phyloP scores from a whole-genome alignment of 2,113 vertebrate genomes.

The Procapra przewalskii region DNA sequence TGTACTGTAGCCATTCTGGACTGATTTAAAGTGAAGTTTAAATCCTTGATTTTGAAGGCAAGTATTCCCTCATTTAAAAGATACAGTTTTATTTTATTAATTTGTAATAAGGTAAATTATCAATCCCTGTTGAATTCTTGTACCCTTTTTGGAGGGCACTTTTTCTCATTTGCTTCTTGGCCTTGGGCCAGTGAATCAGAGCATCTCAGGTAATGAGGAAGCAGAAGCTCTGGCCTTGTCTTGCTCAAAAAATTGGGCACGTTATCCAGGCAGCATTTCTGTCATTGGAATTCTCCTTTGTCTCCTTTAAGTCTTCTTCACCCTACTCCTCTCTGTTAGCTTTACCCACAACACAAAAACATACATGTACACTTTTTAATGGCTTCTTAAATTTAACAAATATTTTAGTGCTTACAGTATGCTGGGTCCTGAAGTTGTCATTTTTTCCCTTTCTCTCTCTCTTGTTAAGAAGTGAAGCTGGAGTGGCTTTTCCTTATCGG shows the following conservation, averaged over 20 bases:
- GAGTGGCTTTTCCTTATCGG: conserved; percentile 11
- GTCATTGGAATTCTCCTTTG: neutral
- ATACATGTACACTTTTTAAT: neutral
- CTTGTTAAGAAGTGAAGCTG: neutral
- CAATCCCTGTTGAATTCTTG: neutral
- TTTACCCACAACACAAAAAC: neutral
- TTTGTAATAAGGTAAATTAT: neutral
- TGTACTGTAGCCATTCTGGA: neutral
- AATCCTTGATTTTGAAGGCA: neutral
- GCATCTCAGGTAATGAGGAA: neutral
- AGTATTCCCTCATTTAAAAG: neutral
- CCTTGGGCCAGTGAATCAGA: neutral
- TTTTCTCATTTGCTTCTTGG: neutral
- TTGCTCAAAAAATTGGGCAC: neutral
- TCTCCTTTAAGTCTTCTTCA: neutral
- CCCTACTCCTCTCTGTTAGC: neutral
- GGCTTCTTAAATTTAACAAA: neutral
- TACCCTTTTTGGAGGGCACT: neutral
- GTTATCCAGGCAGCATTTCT: neutral
- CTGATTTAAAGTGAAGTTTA: neutral
- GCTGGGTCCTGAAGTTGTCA: neutral
- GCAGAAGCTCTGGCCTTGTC: neutral
- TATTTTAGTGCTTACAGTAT: neutral
- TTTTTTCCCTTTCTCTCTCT: neutral
- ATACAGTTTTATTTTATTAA: neutral